Base-by-base conservation (phyloP, 2,888 invertebrate genomes). In the Cheilosia pagana region DNA sequence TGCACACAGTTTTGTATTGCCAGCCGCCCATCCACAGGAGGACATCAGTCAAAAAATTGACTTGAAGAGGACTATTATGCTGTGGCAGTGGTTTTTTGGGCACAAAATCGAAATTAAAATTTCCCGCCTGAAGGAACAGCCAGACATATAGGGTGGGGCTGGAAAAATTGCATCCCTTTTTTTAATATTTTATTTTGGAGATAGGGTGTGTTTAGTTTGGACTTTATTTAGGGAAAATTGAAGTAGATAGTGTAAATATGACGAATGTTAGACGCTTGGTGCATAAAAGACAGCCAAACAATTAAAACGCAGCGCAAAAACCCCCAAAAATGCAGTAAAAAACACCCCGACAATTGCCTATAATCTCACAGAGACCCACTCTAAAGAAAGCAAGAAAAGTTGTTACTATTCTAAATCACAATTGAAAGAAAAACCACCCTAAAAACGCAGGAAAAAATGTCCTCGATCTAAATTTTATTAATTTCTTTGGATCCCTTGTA, bases 51-150 rank as follows among this genome's bases (percentile, higher is more conserved):
- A 83, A 71, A 85, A 71, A 78, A 39, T 21, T 55, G 50, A 67
- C 62, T 81, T 81, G 12, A 81, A 75, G 62, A 75, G 79, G 28
- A 63, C 19, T n/a, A 31, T 10, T 16, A 43, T 35, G 35, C 31
- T 81, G 63, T 62, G 83, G 78, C 55, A 78, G 78, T 68, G 63
- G 57, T 70, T 78, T 74, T 74, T 45, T 75, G 81, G 75, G 75
- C 75, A 71, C 59, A 71, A 85, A 85, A 75, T 76, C 67, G 81
- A 85, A 85, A 85, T 85, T 85, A 85, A 85, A 85, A 81, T 81
- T 81, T 76, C 67, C 60, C 71, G 81, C 85, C 55, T 85, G 71
- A 81, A 59, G 75, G 53, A 65, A 25, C 85, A 81, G 75, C 81
- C 81, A 85, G 85, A 85, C 85, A 57, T 67, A 16, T 59, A 21